Evolutionary conservation across 2,888 invertebrate genomes (phyloP), one percentile per base, ranked within the genome.

Genomic region (Geotrupes spiniger): DNA sequence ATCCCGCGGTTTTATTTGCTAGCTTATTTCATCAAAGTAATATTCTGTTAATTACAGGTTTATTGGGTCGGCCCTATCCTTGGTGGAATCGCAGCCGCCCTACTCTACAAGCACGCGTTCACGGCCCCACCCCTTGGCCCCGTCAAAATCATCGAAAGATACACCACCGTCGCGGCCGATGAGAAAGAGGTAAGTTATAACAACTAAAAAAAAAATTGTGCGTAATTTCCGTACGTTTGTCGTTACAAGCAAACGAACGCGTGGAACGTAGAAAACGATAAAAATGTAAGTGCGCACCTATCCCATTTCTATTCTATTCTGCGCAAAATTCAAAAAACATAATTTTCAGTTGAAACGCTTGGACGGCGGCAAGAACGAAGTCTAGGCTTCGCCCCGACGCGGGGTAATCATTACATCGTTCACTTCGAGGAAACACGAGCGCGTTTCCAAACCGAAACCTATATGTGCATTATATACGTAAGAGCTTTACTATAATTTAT

Each of bases 31-130:
- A n/a, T n/a, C n/a, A n/a, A n/a, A n/a, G 2, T n/a, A 36, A 21
- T 10, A 2, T 31, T 10, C 12, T 31, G 1, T 11, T 2, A 1
- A 2, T 11, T 33, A 12, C 33, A 84, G 87, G 81, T 92, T 1
- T 93, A 91, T 74, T 93, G 92, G 92, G 79, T 84, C n/a, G 93
- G 92, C 0, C 92, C 92, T 0, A 80, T 89, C 50, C 75, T 87
- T 1, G 92, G 92, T 28, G 92, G 89, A 4, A 77, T 90, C 41
- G 81, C 83, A 0, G 91, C 86, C 2, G 85, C 85, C 2, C 76
- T 92, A 15, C 72, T 91, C 38, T 92, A 92, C 72, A 82, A 83
- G 28, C 81, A 82, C 68, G 74, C 83, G 58, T 81, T 85, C 69
- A 80, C 69, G 27, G 72, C 71, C 31, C 72, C 73, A 53, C 63